These are phyloP conservation scores for Bolinopsis microptera DNA, from an alignment of 37 sponge, comb jelly and placozoan species.

Conservation along the genomic window DNA sequence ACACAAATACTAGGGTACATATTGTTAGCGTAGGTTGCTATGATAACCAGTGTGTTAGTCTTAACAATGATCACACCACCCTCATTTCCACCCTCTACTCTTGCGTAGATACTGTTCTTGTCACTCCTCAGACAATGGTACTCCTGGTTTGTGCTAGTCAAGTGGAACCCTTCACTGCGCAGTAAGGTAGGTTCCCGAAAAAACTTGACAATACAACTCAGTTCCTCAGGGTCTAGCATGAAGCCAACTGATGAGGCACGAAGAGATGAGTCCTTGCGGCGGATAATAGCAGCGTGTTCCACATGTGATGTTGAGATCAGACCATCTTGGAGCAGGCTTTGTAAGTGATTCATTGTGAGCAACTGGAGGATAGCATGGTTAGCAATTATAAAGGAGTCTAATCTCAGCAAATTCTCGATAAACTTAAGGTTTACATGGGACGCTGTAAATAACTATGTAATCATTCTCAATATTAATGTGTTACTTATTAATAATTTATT, in stretches of 20 bases:
- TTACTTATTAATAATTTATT: too few relatives aligned
- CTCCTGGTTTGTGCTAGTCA: constrained; percentile 71
- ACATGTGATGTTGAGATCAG: constrained; percentile 83
- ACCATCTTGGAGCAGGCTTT: constrained; percentile 74
- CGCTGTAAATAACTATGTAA: too few relatives aligned
- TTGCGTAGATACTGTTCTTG: constrained; percentile 80
- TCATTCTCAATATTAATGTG: too few relatives aligned
- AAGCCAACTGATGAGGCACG: constrained; percentile 79
- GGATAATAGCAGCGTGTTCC: constrained; percentile 78
- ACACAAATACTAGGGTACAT: constrained; percentile 90
- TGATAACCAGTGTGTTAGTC: constrained; percentile 74
- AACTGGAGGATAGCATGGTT: too few relatives aligned
- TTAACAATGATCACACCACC: constrained; percentile 78
- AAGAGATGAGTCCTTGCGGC: constrained; percentile 72
- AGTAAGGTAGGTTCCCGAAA: constrained; percentile 70
- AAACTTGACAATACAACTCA: constrained; percentile 57
- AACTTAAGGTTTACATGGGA: too few relatives aligned
- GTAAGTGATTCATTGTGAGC: constrained; percentile 71
- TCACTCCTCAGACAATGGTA: constrained; percentile 81
- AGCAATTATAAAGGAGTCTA: too few relatives aligned
- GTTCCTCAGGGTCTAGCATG: constrained; percentile 72
- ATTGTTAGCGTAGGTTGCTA: constrained; percentile 76
- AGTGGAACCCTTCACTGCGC: constrained; percentile 75
- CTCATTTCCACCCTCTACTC: constrained; percentile 68
- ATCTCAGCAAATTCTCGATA: too few relatives aligned